Evolutionary conservation across 2,797 vertebrate species (phyloP).

Genomic region (Mergus octosetaceus): DNA sequence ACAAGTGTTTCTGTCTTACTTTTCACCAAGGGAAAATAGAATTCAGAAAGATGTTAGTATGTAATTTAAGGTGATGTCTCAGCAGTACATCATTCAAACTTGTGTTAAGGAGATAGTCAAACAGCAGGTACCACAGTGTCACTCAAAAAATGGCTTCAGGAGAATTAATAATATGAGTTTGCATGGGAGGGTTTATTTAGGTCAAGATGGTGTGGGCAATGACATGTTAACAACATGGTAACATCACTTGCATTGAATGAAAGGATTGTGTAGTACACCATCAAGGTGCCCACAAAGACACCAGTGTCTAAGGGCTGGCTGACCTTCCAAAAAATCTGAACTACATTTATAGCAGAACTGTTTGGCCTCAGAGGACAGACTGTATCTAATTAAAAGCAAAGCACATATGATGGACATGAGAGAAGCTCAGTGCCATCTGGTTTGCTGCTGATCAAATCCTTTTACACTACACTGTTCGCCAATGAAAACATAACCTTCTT

Average conservation of each 20-base stretch:
- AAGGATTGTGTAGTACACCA: not conserved
- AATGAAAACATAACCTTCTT: not conserved
- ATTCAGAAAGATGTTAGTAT: not conserved
- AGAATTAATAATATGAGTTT: not conserved
- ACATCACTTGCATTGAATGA: not conserved
- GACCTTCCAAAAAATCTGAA: not conserved
- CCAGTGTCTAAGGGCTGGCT: not conserved
- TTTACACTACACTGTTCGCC: not conserved
- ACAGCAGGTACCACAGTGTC: not conserved
- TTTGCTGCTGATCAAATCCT: conserved; percentile 30
- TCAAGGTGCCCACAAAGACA: not conserved
- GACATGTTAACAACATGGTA: not conserved
- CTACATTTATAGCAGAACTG: not conserved
- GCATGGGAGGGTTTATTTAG: not conserved
- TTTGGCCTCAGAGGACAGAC: conserved; percentile 14
- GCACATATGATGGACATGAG: conserved; percentile 24
- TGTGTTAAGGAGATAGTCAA: not conserved
- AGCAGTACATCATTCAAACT: not conserved
- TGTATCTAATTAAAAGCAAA: conserved; percentile 44
- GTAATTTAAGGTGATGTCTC: not conserved
- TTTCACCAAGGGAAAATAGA: not conserved
- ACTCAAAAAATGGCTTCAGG: not conserved
- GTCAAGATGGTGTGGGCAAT: not conserved
- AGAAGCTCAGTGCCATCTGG: conserved; percentile 17
- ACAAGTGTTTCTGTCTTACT: not conserved